A percentile compares a stretch with the other conserved stretches of the same genome.
phyloP scores from a whole-genome alignment of 2,888 invertebrate species.

The Nesidiocoris tenuis region DNA sequence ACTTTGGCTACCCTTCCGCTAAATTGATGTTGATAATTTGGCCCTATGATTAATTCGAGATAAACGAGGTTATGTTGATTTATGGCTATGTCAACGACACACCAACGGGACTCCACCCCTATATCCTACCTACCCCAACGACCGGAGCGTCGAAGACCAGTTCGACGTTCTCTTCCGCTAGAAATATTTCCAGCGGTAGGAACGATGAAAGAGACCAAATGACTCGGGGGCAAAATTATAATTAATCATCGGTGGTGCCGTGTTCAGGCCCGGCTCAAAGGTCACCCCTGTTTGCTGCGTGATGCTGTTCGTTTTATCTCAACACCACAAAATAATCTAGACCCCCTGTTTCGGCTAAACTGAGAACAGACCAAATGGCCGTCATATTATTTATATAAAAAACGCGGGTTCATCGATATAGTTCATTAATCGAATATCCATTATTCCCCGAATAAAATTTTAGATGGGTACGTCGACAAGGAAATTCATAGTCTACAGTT shows the following conservation, averaged over 20 bases:
- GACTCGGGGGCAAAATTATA: slow-evolving; percentile 12
- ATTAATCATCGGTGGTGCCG: slow-evolving; percentile 13
- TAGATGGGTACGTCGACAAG: no score
- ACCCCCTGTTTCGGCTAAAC: no score
- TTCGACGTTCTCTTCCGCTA: background rate
- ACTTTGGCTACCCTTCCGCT: background rate
- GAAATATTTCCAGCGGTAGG: background rate
- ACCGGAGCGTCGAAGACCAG: background rate
- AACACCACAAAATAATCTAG: no score
- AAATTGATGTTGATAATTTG: slow-evolving; percentile 11
- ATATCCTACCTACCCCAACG: background rate
- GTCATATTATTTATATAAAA: no score
- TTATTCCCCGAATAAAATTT: no score
- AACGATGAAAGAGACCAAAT: slow-evolving; percentile 4
- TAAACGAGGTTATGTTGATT: slow-evolving; percentile 21
- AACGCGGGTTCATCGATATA: no score
- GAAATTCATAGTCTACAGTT: no score
- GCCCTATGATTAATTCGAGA: slow-evolving; percentile 11
- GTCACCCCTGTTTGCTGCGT: no score
- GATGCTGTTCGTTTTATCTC: no score
- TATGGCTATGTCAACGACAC: slow-evolving; percentile 24
- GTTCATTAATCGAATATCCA: no score
- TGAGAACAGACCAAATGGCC: no score
- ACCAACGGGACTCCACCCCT: background rate
- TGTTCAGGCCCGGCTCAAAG: background rate